Evolutionary conservation across 2,888 invertebrate genomes (phyloP).

Genomic region (Drosophila crucigera): DNA sequence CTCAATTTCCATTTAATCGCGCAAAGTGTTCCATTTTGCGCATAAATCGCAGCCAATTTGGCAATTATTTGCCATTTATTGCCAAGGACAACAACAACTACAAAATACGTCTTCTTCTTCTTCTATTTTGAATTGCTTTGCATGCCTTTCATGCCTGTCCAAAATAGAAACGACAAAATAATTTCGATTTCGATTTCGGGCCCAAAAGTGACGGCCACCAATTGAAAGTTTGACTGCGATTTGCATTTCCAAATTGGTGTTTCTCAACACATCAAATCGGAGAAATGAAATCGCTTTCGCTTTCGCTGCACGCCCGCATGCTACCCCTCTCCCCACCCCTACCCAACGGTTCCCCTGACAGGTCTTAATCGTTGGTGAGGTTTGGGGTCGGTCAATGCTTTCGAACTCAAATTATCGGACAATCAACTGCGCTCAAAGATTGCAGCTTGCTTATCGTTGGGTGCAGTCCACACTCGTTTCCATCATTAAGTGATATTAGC

Average conservation of each 20-base stretch:
- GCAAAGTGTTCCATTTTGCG: constrained; percentile 37
- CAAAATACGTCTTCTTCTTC: constrained; percentile 6
- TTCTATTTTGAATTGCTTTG: background rate
- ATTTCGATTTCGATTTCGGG: constrained; percentile 46
- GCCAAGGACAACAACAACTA: constrained; percentile 34
- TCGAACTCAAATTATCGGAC: constrained; percentile 58
- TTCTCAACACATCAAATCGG: constrained; percentile 35
- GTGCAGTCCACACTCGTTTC: constrained; percentile 13
- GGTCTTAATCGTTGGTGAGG: constrained; percentile 18
- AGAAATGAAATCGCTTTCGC: constrained; percentile 73
- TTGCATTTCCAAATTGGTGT: constrained; percentile 71
- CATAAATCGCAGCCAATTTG: constrained; percentile 68
- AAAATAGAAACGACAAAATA: constrained; percentile 52
- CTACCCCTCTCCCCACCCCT: background rate
- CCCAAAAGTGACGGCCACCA: constrained; percentile 61
- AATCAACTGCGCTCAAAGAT: constrained; percentile 38
- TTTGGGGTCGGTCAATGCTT: constrained; percentile 61
- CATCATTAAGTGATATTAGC: constrained; percentile 5
- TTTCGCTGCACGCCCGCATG: constrained; percentile 45
- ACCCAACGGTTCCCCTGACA: background rate
- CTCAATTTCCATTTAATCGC: constrained; percentile 65
- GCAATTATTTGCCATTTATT: constrained; percentile 55
- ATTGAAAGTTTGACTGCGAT: constrained; percentile 75
- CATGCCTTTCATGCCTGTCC: constrained; percentile 21
- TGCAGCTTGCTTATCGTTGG: constrained; percentile 36